Conservation (phyloP, 2,888 invertebrate genomes). For the Molanna angustata region DNA sequence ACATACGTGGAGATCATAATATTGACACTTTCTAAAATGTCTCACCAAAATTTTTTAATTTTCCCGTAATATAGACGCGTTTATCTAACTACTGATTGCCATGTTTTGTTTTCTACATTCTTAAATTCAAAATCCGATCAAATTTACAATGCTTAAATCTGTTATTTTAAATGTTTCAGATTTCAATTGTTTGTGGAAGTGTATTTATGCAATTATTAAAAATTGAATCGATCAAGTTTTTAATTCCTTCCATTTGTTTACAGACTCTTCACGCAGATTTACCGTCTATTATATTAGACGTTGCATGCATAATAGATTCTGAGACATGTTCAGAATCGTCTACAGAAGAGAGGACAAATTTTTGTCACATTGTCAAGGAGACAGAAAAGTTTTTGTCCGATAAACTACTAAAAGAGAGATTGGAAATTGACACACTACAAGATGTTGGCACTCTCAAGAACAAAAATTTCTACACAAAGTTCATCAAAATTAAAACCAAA, state of each 20-base stretch:
- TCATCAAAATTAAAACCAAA: constrained; percentile 97
- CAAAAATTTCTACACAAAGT: constrained; percentile 88
- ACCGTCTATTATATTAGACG: constrained; percentile 80
- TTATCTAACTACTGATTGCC: too few species aligned
- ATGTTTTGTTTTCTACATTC: too few species aligned
- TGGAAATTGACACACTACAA: constrained; percentile 91
- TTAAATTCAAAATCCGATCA: too few species aligned
- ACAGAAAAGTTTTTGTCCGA: constrained; percentile 82
- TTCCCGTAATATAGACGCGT: too few species aligned
- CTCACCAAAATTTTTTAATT: too few species aligned
- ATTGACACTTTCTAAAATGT: too few species aligned
- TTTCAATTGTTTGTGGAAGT: neutral
- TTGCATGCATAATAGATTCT: constrained; percentile 80
- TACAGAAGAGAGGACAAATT: constrained; percentile 71
- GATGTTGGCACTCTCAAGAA: constrained; percentile 89
- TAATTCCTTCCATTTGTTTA: too few species aligned
- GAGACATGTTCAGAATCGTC: constrained; percentile 71
- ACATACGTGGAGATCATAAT: too few species aligned
- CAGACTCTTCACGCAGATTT: constrained; percentile 76
- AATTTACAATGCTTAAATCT: too few species aligned
- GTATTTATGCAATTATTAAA: neutral
- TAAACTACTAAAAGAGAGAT: constrained; percentile 82
- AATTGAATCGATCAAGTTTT: neutral
- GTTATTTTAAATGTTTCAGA: neutral
- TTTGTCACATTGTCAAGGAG: constrained; percentile 75